Conservation (phyloP, 1,140 invertebrate species). For the Eumaeus atala region DNA sequence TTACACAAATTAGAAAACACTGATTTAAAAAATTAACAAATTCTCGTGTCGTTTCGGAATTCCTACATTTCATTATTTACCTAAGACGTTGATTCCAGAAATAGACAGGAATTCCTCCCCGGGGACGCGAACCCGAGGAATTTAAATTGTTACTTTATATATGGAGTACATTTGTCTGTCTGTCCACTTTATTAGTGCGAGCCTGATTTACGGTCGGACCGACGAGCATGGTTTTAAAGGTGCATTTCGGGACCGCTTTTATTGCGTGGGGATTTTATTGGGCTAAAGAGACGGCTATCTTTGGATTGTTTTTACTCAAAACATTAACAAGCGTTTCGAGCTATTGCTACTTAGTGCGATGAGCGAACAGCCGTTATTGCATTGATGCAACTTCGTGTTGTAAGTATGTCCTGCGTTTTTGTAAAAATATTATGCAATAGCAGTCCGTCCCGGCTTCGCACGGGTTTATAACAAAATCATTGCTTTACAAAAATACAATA, state of each 20-base stretch:
- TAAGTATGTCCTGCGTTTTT: too few species aligned
- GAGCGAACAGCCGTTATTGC: too few species aligned
- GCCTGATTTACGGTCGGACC: slow-evolving; percentile 38
- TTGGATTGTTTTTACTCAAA: slow-evolving; percentile 1
- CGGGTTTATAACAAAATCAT: too few species aligned
- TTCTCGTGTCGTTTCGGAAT: too few species aligned
- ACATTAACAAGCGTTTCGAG: not conserved
- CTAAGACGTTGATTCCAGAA: slow-evolving; percentile 23
- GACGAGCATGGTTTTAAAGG: slow-evolving; percentile 5
- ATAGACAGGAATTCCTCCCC: slow-evolving; percentile 31
- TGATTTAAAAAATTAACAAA: too few species aligned
- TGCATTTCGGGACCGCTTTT: slow-evolving; percentile 21
- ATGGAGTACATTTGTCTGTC: slow-evolving; percentile 51
- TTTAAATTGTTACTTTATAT: slow-evolving; percentile 55
- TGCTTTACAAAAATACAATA: too few species aligned
- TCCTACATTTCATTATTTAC: slow-evolving; percentile 11
- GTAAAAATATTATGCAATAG: too few species aligned
- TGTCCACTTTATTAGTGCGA: slow-evolving; percentile 46
- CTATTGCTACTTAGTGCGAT: too few species aligned
- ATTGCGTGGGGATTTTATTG: slow-evolving; percentile 11
- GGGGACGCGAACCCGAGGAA: slow-evolving; percentile 32
- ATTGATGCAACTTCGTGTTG: too few species aligned
- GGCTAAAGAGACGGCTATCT: slow-evolving; percentile 9
- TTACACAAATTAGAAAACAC: too few species aligned
- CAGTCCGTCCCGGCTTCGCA: too few species aligned